Conservation (phyloP, 2,113 vertebrate genomes). For the Saccopteryx leptura region DNA sequence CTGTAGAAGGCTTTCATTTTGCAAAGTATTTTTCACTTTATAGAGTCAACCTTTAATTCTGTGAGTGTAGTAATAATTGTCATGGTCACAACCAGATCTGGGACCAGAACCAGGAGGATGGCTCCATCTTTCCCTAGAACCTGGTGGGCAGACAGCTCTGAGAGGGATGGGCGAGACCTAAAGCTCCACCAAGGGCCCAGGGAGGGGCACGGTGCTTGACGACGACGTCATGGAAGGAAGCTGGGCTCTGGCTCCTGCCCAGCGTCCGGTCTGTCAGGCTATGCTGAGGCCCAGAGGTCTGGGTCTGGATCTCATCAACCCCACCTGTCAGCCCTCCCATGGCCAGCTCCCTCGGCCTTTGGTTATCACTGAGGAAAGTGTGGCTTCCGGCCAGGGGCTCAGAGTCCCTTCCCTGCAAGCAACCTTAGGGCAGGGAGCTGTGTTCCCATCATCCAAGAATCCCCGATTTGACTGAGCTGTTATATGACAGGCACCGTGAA, state of each 20-base stretch:
- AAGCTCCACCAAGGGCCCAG: not conserved
- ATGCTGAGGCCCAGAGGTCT: not conserved
- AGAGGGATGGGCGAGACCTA: not conserved
- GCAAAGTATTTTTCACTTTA: not conserved
- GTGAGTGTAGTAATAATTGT: not conserved
- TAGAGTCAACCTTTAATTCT: not conserved
- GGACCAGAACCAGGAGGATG: not conserved
- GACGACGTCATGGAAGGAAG: constrained; percentile 64
- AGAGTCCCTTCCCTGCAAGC: not conserved
- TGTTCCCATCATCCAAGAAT: not conserved
- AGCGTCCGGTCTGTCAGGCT: not conserved
- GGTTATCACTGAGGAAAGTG: constrained; percentile 44
- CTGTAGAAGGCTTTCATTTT: not conserved
- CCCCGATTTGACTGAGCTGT: not conserved
- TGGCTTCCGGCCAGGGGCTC: not conserved
- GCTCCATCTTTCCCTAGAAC: not conserved
- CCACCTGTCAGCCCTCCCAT: constrained; percentile 67
- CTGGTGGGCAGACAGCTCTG: not conserved
- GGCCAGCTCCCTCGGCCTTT: not conserved
- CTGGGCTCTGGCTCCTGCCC: constrained; percentile 39
- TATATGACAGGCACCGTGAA: constrained; percentile 5
- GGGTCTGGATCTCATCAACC: constrained; percentile 71
- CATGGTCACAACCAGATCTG: not conserved
- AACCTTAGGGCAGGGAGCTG: not conserved
- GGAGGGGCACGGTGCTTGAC: not conserved